Conservation (phyloP, 1,140 invertebrate genomes). For the Drosophila pruinosa region DNA sequence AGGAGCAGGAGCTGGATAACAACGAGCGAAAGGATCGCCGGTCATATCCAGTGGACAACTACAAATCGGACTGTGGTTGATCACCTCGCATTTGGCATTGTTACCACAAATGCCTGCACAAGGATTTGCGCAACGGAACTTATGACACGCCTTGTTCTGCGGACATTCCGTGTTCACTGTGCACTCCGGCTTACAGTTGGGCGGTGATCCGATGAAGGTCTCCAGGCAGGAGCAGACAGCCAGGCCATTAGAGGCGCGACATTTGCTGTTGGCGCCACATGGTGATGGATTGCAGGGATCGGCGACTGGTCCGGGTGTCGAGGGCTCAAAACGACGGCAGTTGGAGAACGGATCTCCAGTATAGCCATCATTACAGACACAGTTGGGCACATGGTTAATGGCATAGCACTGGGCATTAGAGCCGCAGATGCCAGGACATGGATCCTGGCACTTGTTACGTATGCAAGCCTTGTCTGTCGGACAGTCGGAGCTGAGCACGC, state of each 20-base stretch:
- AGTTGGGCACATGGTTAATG: conserved; percentile 89
- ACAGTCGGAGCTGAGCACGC: conserved; percentile 90
- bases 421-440: conserved; percentile 90
- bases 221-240: conserved; percentile 92
- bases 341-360: conserved; percentile 91
- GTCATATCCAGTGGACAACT: conserved; percentile 88
- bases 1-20: conserved; percentile 82
- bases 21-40: conserved; percentile 89
- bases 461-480: conserved; percentile 87
- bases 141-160: conserved; percentile 87
- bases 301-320: conserved; percentile 84
- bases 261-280: conserved; percentile 91
- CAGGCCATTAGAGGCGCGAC: conserved; percentile 87
- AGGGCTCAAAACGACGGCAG: conserved; percentile 84
- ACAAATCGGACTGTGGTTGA: conserved; percentile 90
- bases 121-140: conserved; percentile 88
- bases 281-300: conserved; percentile 90
- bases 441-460: conserved; percentile 89
- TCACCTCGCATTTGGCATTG: conserved; percentile 87
- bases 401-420: conserved; percentile 89
- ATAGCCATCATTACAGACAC: conserved; percentile 88
- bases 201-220: conserved; percentile 87
- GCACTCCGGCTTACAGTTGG: conserved; percentile 89
- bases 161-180: conserved; percentile 89
- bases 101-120: conserved; percentile 88